Base-by-base conservation (phyloP, 2,797 vertebrate species). In the Pelobates cultripes region DNA sequence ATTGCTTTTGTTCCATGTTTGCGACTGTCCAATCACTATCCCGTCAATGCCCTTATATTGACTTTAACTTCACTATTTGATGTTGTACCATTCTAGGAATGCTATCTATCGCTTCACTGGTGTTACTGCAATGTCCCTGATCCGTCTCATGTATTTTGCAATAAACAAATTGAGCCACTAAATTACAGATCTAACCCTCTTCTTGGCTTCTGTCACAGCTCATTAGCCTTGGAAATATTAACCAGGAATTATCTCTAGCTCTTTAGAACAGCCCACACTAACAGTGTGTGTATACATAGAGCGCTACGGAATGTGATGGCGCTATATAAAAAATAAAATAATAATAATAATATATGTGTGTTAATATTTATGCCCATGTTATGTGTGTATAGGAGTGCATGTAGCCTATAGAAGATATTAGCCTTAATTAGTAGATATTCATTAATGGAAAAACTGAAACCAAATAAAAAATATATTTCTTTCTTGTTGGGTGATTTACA, bases 171-270 rank as follows among this genome's bases (percentile, higher is more conserved):
- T 43, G 43, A 68, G 28, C 47, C 51, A 43, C n/a, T 43, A 41
- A 9, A 40, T 40, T 40, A 14, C 17, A 28, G 61, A 7, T 28
- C 17, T 6, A 40, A 4, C 61, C 14, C n/a, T 64, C 6, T n/a
- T 40, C 6, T 47, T 73, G 28, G 40, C 43, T 51, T 3, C 12
- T 55, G 40, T 28, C 73, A 76, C 66, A 42, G n/a, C 45, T 42
- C 7, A 53, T 2, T 10, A 14, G 3, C 13, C 66, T 68, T 57
- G 66, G 55, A 43, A 81, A 71, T 72, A 79, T 79, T 79, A 79
- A 79, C 77, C 43, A 71, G 69, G 41, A 43, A 63, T 44, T 10
- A 51, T 51, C 3, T 51, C 15, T 45, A 7, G 66, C 66, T 6
- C 8, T 17, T 42, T 43, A 66, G 17, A 51, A 14, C 55, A 51